Evolutionary conservation across 2,797 vertebrate species (phyloP), one percentile per base, ranked within the genome.

Genomic region (Acestrorhynchus altus): DNA sequence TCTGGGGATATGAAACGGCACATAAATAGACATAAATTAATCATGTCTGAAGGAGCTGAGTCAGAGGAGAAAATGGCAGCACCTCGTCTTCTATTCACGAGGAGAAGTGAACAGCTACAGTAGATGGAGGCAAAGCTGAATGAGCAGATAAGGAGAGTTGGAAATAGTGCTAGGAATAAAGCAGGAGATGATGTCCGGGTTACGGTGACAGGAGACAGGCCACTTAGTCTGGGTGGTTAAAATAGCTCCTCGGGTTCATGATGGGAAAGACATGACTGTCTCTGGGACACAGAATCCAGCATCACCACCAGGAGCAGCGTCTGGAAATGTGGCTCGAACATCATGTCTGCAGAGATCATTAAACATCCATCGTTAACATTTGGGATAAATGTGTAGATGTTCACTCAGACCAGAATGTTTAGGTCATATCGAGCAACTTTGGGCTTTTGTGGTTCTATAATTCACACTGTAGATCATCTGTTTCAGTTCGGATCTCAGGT

Each of bases 171-270:
- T 44, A 72, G 0, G 4, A 18, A 0, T 35, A 54, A 68, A 78
- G 12, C 63, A 59, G 68, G 72, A 74, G 68, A 81, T 72, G 63
- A 49, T 51, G 68, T 26, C 70, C 51, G 7, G 76, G 82, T 69
- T 79, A 81, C 57, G 20, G 61, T 76, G 82, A 81, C 79, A 73
- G 22, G 40, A 83, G 72, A 75, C 35, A 16, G 20, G n/a, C 22
- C 20, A 52, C 0, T 1, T 16, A 46, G 68, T 71, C 70, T 67
- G 52, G 31, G 6, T 18, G 57, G 31, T 49, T 28, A 40, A 9
- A 31, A 51, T 10, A 54, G 20, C 20, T 52, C 51, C 22, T 20
- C 12, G 4, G 44, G 4, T 15, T 47, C 44, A 47, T 15, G 44
- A 47, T 5, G 13, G 44, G 44, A 15, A 15, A 47, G 15, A 35